Percentiles rank a stretch among this genome's conserved stretches.
Evolutionary conservation across 2,113 vertebrate species (phyloP).

Genomic region (Dicaeum eximium): DNA sequence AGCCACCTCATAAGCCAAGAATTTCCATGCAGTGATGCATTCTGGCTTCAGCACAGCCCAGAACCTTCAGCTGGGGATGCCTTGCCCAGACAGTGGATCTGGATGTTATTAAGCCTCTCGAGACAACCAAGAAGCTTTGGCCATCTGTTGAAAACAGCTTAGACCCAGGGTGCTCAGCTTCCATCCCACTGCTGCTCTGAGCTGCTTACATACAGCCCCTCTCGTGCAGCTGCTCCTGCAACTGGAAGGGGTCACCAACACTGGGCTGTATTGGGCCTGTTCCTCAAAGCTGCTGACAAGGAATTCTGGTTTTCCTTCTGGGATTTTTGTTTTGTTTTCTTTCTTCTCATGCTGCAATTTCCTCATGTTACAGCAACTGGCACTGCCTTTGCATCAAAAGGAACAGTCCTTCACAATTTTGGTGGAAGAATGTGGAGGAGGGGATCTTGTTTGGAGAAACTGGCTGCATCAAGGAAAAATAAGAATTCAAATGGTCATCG

Average conservation of each 20-base stretch:
- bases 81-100: background rate
- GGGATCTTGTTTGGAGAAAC: constrained; percentile 18
- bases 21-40: background rate
- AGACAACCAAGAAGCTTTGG: background rate
- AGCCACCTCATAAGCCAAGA: background rate
- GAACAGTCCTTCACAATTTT: constrained; percentile 6
- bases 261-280: background rate
- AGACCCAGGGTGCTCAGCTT: background rate
- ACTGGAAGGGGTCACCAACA: background rate
- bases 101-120: background rate
- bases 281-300: constrained; percentile 37
- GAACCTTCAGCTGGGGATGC: background rate
- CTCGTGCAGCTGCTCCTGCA: background rate
- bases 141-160: background rate
- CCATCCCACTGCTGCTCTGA: background rate
- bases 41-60: background rate
- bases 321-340: constrained; percentile 16
- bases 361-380: constrained; percentile 47
- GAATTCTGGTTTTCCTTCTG: constrained; percentile 39
- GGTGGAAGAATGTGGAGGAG: constrained; percentile 23
- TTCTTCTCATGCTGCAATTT: background rate
- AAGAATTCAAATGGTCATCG: constrained; percentile 19
- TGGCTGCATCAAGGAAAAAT: constrained; percentile 13
- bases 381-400: constrained; percentile 18
- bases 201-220: background rate